Evolutionary conservation across 2,797 vertebrate genomes (phyloP).

Genomic region (Spinibarbus caldwelli): DNA sequence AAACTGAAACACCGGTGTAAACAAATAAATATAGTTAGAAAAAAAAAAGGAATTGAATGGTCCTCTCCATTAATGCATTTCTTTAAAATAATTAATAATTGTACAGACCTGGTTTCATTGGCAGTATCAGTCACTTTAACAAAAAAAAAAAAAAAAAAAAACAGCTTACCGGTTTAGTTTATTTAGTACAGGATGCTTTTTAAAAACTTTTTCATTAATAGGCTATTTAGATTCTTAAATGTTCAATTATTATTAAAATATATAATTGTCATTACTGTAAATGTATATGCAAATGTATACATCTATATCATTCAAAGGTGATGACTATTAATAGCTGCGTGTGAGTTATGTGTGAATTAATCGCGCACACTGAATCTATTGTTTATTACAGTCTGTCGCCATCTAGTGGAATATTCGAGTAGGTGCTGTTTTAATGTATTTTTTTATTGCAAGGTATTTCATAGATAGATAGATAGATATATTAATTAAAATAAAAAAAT

Average conservation of each 20-base stretch:
- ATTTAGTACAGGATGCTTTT: neutral
- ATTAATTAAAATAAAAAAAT: neutral
- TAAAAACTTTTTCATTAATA: neutral
- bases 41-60: neutral
- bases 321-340: neutral
- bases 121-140: neutral
- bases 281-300: neutral
- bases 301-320: neutral
- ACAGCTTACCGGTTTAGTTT: too few species aligned
- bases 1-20: neutral
- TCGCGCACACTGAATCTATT: neutral
- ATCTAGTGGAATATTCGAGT: neutral
- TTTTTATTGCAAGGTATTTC: neutral
- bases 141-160: too few species aligned
- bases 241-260: neutral
- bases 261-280: neutral
- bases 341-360: neutral
- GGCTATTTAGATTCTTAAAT: neutral
- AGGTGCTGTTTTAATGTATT: too few species aligned
- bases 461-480: neutral
- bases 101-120: neutral
- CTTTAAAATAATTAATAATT: neutral
- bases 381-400: slow-evolving; percentile 42
- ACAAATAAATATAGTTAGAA: neutral
- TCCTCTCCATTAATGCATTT: neutral